These are phyloP conservation scores for Etia nguti DNA, from an alignment of 2,113 vertebrate genomes.

Conservation along the genomic window DNA sequence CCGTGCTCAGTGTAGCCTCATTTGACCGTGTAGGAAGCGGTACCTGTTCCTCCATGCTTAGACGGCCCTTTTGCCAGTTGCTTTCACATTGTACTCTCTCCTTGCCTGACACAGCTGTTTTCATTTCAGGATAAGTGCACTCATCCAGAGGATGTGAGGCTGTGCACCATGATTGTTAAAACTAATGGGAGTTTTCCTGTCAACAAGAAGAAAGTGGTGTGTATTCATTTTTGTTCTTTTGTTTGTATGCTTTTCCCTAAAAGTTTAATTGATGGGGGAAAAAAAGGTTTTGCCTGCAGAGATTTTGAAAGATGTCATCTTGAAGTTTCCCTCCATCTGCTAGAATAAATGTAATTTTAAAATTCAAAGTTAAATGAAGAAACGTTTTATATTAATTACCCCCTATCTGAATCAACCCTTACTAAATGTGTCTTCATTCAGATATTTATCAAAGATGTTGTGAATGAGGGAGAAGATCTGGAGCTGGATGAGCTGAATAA, in stretches of 20 bases:
- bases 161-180: slow-evolving; percentile 94
- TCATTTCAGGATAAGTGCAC: slow-evolving; percentile 90
- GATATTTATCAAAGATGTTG: slow-evolving; percentile 84
- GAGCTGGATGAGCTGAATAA: slow-evolving; percentile 90
- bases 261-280: not conserved
- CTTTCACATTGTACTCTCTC: slow-evolving; percentile 14
- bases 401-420: not conserved
- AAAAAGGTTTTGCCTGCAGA: not conserved
- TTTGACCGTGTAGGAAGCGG: not conserved
- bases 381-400: not conserved
- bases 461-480: slow-evolving; percentile 82
- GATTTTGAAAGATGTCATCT: not conserved
- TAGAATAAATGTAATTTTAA: not conserved
- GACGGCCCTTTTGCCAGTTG: slow-evolving; percentile 5
- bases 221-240: slow-evolving; percentile 43
- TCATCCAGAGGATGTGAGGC: slow-evolving; percentile 95
- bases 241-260: not conserved
- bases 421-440: slow-evolving; percentile 10
- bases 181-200: slow-evolving; percentile 94
- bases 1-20: not conserved
- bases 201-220: slow-evolving; percentile 96
- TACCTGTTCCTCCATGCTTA: not conserved
- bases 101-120: slow-evolving; percentile 57
- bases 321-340: not conserved
- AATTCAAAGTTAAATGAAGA: not conserved